Evolutionary conservation across 2,113 vertebrate species (phyloP).

Genomic region (Rousettus leschenaultii): DNA sequence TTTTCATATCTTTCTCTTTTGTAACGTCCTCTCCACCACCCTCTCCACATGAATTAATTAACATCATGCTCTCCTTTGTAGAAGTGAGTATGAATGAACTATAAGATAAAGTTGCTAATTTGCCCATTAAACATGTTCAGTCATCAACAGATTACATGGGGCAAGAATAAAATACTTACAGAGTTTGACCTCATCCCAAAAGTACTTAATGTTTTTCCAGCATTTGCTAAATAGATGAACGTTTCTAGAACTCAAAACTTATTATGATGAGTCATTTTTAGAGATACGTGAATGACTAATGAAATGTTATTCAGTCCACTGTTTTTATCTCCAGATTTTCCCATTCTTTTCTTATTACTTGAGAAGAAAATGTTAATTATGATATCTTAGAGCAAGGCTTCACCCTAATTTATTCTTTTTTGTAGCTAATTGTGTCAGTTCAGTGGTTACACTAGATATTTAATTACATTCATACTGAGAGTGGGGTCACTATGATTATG

Average conservation of each 20-base stretch:
- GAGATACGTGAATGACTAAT: not conserved
- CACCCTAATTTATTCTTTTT: not conserved
- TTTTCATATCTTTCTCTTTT: not conserved
- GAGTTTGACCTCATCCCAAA: not conserved
- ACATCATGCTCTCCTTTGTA: not conserved
- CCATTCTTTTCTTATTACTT: not conserved
- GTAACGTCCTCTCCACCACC: not conserved
- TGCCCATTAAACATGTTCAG: not conserved
- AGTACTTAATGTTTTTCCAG: not conserved
- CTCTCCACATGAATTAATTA: not conserved
- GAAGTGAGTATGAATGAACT: not conserved
- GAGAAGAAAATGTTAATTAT: not conserved
- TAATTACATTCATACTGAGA: not conserved
- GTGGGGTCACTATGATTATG: not conserved
- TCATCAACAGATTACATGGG: not conserved
- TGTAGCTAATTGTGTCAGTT: not conserved
- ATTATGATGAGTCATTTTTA: not conserved
- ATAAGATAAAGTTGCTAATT: not conserved
- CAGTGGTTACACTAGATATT: not conserved
- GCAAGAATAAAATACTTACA: not conserved
- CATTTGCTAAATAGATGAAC: conserved; percentile 9
- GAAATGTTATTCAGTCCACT: not conserved
- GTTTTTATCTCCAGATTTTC: not conserved
- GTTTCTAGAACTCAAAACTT: not conserved
- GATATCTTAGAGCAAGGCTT: not conserved